These are phyloP conservation scores for Troides aeacus DNA, from an alignment of 2,888 invertebrate species.

Conservation along the genomic window DNA sequence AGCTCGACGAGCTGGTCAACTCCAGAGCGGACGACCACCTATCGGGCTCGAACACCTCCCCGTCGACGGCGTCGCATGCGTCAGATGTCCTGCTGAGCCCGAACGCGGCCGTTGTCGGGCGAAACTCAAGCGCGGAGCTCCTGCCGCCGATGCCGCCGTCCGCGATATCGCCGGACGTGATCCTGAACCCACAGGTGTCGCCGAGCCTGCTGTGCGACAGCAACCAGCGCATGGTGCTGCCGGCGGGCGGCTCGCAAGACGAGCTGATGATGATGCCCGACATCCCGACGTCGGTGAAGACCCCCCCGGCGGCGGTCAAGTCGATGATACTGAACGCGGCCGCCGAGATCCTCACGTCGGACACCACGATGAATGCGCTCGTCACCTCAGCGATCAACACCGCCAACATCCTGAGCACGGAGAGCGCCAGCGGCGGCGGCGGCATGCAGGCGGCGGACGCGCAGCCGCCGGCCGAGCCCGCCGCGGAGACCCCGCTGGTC, in stretches of 20 bases:
- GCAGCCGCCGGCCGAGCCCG: slow-evolving; percentile 57
- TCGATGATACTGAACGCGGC: slow-evolving; percentile 88
- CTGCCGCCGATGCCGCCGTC: slow-evolving; percentile 53
- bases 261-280: slow-evolving; percentile 68
- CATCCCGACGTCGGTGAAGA: slow-evolving; percentile 70
- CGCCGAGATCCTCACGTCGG: slow-evolving; percentile 84
- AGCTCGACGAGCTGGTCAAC: slow-evolving; percentile 81
- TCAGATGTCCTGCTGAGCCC: slow-evolving; percentile 64
- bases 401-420: slow-evolving; percentile 68
- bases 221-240: slow-evolving; percentile 48
- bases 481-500: slow-evolving; percentile 61
- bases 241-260: slow-evolving; percentile 48
- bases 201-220: slow-evolving; percentile 77
- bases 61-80: slow-evolving; percentile 56
- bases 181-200: slow-evolving; percentile 82
- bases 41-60: slow-evolving; percentile 56
- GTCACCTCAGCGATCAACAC: slow-evolving; percentile 79
- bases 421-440: slow-evolving; percentile 47
- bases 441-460: slow-evolving; percentile 45
- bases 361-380: slow-evolving; percentile 79
- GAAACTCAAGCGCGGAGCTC: slow-evolving; percentile 57
- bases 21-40: slow-evolving; percentile 66
- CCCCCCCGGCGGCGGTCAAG: slow-evolving; percentile 83
- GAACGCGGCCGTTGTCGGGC: slow-evolving; percentile 53
- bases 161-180: slow-evolving; percentile 78